Base-by-base conservation (phyloP, 2,113 vertebrate species). In the Trogon melanurus region DNA sequence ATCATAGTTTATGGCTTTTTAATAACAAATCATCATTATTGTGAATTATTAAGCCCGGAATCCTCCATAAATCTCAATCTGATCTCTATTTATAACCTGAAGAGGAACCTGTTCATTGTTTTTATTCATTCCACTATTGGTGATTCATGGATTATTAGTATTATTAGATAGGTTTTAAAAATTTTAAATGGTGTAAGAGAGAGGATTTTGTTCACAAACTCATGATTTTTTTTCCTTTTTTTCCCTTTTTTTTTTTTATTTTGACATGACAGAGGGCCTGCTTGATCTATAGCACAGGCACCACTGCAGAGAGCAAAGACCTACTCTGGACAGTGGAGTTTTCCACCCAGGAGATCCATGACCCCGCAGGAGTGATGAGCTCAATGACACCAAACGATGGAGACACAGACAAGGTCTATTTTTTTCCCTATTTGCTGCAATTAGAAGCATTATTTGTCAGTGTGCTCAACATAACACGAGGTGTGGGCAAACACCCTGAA, bases 1-100 rank as follows among this genome's bases (percentile, higher is more conserved):
- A 88, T 96, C 93, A 94, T 47, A 84, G 57, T 92, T 96, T 93
- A 78, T 61, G 32, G 58, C 51, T 90, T 97, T 93, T 94, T 95
- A 94, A 93, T 91, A 91, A 91, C 50, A 90, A 93, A 88, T 84
- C 18, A 32, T 78, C 70, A 90, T 89, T 85, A 91, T 45, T 86
- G n/a, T 69, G 76, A 88, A 64, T 86, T 92, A 84, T 90, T 45
- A 80, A 95, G 57, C 38, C 23, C 67, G 10, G 67, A 91, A 84
- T 80, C 34, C 69, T 80, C 41, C 34, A 48, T 29, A 86, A 93
- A 72, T 94, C 76, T 81, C 65, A 81, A 75, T 76, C 12, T 17
- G 61, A 60, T 88, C 60, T 76, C 65, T 96, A 80, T 91, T 96
- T 96, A 79, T 94, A 96, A 92, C 48, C 60, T 56, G 36, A 32